Evolutionary conservation across 2,888 invertebrate species (phyloP).

Genomic region (Chrysina gloriosa): DNA sequence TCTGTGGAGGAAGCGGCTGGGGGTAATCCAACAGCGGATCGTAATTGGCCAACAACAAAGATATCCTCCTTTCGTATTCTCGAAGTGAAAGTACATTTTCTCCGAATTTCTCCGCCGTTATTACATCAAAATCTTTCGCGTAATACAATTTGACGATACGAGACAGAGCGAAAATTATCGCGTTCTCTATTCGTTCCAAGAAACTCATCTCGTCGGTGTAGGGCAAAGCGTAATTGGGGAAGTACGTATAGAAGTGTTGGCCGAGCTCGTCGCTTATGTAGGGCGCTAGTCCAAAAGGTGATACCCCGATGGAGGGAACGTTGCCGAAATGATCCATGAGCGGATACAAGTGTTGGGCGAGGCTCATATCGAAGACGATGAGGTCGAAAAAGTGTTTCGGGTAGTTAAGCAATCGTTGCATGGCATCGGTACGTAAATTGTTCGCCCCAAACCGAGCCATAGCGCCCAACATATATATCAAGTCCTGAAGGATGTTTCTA

Average conservation of each 20-base stretch:
- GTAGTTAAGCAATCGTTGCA: slow-evolving; percentile 45
- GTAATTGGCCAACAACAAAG: slow-evolving; percentile 55
- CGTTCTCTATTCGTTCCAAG: slow-evolving; percentile 50
- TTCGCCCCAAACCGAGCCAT: slow-evolving; percentile 27
- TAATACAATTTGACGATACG: slow-evolving; percentile 34
- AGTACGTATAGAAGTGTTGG: slow-evolving; percentile 48
- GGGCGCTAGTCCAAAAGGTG: slow-evolving; percentile 46
- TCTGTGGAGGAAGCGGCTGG: slow-evolving; percentile 57
- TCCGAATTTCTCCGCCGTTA: slow-evolving; percentile 50
- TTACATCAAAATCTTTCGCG: slow-evolving; percentile 40
- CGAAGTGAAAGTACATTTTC: slow-evolving; percentile 48
- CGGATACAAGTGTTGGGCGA: slow-evolving; percentile 46
- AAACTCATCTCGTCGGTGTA: slow-evolving; percentile 51
- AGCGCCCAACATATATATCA: background rate
- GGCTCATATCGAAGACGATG: slow-evolving; percentile 46
- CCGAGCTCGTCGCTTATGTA: slow-evolving; percentile 42
- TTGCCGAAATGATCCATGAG: slow-evolving; percentile 47
- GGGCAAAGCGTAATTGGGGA: slow-evolving; percentile 48
- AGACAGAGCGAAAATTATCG: slow-evolving; percentile 1
- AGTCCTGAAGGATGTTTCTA: background rate
- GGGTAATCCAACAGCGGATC: slow-evolving; percentile 55
- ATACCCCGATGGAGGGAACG: slow-evolving; percentile 46
- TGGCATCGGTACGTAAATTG: slow-evolving; percentile 41
- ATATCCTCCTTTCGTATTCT: slow-evolving; percentile 52
- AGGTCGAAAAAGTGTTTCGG: slow-evolving; percentile 49